Evolutionary conservation across 2,888 invertebrate species (phyloP).

Genomic region (Coenonympha arcania): DNA sequence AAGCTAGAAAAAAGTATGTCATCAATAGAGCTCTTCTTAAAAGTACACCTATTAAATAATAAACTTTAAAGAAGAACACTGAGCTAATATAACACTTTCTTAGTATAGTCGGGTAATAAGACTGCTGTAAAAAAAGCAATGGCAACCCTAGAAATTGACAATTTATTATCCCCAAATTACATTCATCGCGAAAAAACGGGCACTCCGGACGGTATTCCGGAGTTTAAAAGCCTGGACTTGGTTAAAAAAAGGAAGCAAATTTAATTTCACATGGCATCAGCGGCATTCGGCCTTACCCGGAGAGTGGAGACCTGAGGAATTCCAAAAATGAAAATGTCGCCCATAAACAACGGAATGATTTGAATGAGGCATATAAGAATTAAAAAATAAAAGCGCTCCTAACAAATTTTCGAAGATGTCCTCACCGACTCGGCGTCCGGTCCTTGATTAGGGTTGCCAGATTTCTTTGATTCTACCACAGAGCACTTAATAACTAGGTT

Average conservation of each 20-base stretch:
- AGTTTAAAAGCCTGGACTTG: conserved; percentile 51
- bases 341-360: conserved; percentile 73
- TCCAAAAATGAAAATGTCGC: conserved; percentile 71
- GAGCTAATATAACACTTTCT: too few relatives aligned
- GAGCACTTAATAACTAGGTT: too few relatives aligned
- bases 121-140: too few relatives aligned
- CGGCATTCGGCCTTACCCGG: conserved; percentile 49
- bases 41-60: too few relatives aligned
- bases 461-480: background rate
- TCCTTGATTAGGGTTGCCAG: conserved; percentile 8
- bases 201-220: conserved; percentile 55
- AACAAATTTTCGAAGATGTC: conserved; percentile 65
- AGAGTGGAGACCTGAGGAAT: conserved; percentile 54
- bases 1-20: too few relatives aligned
- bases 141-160: conserved; percentile 46
- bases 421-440: conserved; percentile 37
- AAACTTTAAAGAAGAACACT: too few relatives aligned
- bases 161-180: conserved; percentile 70
- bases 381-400: conserved; percentile 58
- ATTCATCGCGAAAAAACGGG: conserved; percentile 62
- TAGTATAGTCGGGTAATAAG: too few relatives aligned
- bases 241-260: conserved; percentile 61
- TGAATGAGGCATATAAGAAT: conserved; percentile 65
- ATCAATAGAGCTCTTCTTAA: too few relatives aligned
- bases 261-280: conserved; percentile 69